Percentiles rank a stretch among this genome's conserved stretches.
Evolutionary conservation across 2,888 invertebrate genomes (phyloP).

Genomic region (Caenorhabditis panamensis): DNA sequence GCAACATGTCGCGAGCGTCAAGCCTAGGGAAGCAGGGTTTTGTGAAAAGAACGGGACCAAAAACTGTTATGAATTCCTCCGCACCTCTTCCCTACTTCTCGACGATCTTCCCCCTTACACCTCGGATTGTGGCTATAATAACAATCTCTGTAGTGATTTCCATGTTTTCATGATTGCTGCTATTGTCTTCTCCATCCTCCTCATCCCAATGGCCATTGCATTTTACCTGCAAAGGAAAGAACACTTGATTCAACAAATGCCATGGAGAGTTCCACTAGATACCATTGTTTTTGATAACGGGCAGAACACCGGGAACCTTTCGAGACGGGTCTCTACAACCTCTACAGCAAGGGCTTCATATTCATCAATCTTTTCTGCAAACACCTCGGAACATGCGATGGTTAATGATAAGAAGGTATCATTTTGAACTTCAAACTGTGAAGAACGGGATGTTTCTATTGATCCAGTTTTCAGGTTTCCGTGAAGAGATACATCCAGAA

Average conservation of each 20-base stretch:
- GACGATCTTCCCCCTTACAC: slow-evolving; percentile 61
- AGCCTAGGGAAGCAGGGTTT: slow-evolving; percentile 19
- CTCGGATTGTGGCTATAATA: slow-evolving; percentile 66
- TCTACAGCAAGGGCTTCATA: slow-evolving; percentile 58
- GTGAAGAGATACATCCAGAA: slow-evolving; percentile 61
- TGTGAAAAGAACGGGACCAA: slow-evolving; percentile 26
- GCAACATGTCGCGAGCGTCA: slow-evolving; percentile 39
- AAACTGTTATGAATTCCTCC: slow-evolving; percentile 46
- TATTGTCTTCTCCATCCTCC: slow-evolving; percentile 52
- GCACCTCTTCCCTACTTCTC: not conserved
- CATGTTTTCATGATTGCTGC: slow-evolving; percentile 64
- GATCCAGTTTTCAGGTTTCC: slow-evolving; percentile 57
- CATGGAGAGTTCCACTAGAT: slow-evolving; percentile 69
- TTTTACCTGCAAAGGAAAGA: slow-evolving; percentile 71
- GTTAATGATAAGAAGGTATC: slow-evolving; percentile 39
- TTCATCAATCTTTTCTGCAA: slow-evolving; percentile 41
- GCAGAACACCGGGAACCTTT: slow-evolving; percentile 12
- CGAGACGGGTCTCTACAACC: slow-evolving; percentile 51
- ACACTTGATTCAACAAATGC: slow-evolving; percentile 67
- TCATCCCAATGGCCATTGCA: slow-evolving; percentile 64
- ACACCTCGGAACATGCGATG: slow-evolving; percentile 44
- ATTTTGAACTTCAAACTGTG: too few species aligned
- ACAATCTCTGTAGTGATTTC: slow-evolving; percentile 62
- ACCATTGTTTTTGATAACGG: slow-evolving; percentile 51
- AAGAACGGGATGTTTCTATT: not conserved